These are phyloP conservation scores for Macquaria australasica DNA, from an alignment of 2,113 vertebrate species.

Conservation along the genomic window DNA sequence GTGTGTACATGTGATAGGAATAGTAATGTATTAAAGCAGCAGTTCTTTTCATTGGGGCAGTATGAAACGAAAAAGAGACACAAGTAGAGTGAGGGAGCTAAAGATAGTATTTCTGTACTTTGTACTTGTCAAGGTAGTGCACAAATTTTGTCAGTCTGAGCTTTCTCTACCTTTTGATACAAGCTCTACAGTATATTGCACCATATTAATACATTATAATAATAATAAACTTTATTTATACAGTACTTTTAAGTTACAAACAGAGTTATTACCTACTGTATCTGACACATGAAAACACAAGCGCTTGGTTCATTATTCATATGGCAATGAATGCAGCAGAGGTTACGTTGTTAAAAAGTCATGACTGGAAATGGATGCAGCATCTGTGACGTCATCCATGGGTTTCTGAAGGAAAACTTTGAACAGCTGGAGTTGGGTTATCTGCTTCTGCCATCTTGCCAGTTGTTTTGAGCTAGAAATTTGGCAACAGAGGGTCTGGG, in stretches of 20 bases:
- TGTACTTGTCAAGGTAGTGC: background rate
- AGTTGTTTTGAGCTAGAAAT: background rate
- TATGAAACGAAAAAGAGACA: background rate
- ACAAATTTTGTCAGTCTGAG: background rate
- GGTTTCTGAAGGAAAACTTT: background rate
- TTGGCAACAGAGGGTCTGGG: background rate
- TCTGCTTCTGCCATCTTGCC: background rate
- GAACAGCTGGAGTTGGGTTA: background rate
- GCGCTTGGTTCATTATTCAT: conserved; percentile 1
- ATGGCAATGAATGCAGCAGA: conserved; percentile 6
- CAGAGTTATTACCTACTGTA: background rate
- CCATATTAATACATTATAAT: background rate
- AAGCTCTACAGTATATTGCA: background rate
- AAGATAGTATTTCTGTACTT: conserved; percentile 1
- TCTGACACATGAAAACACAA: conserved; percentile 3
- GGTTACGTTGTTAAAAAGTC: background rate
- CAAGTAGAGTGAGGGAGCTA: conserved; percentile 8
- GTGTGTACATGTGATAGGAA: conserved; percentile 23
- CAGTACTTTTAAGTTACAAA: background rate
- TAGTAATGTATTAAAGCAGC: conserved; percentile 34
- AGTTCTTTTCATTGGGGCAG: conserved; percentile 1
- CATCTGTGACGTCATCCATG: background rate
- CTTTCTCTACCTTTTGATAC: background rate
- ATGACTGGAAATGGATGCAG: background rate
- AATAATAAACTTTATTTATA: background rate